These are phyloP conservation scores for Microplitis demolitor DNA, from an alignment of 1,140 invertebrate species.

Conservation along the genomic window DNA sequence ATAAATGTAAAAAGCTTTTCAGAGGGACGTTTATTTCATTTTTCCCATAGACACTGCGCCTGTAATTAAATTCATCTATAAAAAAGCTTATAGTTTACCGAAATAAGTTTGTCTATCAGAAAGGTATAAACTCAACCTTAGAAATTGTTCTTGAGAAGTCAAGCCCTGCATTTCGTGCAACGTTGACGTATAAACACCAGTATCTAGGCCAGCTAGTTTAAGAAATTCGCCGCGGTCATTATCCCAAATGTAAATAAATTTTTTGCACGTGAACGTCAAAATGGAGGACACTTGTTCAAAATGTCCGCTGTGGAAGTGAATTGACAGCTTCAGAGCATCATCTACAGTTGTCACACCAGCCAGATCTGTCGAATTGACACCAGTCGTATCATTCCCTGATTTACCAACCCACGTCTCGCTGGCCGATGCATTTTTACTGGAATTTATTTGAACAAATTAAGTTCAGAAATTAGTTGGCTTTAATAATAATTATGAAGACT, in stretches of 20 bases:
- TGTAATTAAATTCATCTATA: conserved; percentile 48
- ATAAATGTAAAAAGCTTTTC: conserved; percentile 72
- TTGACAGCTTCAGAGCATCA: conserved; percentile 44
- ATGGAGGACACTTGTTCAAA: conserved; percentile 66
- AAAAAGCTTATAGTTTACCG: too few species aligned
- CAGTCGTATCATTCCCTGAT: conserved; percentile 44
- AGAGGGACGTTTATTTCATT: conserved; percentile 80
- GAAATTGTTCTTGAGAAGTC: conserved; percentile 64
- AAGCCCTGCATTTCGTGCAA: conserved; percentile 68
- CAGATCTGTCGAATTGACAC: conserved; percentile 20
- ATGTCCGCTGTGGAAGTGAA: conserved; percentile 57
- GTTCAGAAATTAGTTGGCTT: too few species aligned
- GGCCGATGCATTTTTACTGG: conserved; percentile 41
- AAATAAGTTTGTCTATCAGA: too few species aligned
- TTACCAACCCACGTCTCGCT: conserved; percentile 45
- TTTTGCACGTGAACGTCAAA: conserved; percentile 76
- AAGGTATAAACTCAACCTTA: conserved; percentile 58
- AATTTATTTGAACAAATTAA: not conserved
- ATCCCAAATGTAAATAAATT: conserved; percentile 79
- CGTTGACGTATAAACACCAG: conserved; percentile 67
- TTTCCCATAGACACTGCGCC: conserved; percentile 74
- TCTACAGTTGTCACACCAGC: conserved; percentile 16
- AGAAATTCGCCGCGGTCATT: conserved; percentile 67
- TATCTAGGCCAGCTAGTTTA: conserved; percentile 74
- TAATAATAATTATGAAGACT: conserved; percentile 7